These are phyloP conservation scores for Callinectes sapidus DNA, from an alignment of 2,888 invertebrate species.

Conservation along the genomic window DNA sequence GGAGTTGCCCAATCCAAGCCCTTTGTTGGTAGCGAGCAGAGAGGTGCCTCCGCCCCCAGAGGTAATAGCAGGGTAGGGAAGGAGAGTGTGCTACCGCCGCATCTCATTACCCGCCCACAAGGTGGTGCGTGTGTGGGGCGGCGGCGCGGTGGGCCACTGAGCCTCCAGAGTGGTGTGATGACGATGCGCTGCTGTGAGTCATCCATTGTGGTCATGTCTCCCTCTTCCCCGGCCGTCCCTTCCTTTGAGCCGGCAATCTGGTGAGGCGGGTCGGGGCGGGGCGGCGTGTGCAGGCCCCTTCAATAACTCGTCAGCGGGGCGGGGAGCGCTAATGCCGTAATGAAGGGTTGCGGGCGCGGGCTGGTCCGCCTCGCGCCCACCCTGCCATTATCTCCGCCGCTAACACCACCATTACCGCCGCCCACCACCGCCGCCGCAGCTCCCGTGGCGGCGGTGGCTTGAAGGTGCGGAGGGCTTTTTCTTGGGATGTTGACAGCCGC, in stretches of 20 bases:
- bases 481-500: conserved; percentile 10
- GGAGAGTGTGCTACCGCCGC: conserved; percentile 35
- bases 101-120: conserved; percentile 26
- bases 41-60: conserved; percentile 30
- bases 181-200: conserved; percentile 27
- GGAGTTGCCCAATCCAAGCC: background rate
- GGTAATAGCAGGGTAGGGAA: conserved; percentile 31
- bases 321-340: conserved; percentile 53
- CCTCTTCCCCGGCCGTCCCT: background rate
- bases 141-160: background rate
- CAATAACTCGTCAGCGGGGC: conserved; percentile 60
- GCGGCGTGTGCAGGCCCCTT: conserved; percentile 57
- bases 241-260: background rate
- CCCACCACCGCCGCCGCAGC: conserved; percentile 38
- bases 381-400: conserved; percentile 55
- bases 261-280: conserved; percentile 32
- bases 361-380: conserved; percentile 48
- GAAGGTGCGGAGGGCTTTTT: background rate
- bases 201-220: conserved; percentile 34
- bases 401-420: conserved; percentile 56
- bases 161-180: background rate
- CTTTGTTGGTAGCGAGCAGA: background rate
- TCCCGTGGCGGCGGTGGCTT: conserved; percentile 36
- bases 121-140: background rate
- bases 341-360: conserved; percentile 45